These are phyloP conservation scores for Emys orbicularis DNA, from an alignment of 2,797 vertebrate species.

Conservation along the genomic window DNA sequence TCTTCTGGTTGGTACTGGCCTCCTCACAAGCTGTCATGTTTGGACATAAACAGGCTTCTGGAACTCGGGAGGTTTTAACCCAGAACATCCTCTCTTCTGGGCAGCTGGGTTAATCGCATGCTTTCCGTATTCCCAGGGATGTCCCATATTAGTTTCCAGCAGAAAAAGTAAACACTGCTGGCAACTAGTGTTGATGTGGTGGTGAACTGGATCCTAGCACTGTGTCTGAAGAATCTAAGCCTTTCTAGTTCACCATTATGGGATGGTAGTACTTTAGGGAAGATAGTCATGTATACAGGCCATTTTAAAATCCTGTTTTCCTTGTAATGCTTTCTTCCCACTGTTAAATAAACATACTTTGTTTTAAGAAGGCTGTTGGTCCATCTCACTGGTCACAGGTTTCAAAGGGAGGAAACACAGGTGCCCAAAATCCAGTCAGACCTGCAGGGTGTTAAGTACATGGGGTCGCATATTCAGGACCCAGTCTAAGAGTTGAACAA, in stretches of 20 bases:
- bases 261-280: not conserved
- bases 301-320: not conserved
- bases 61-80: not conserved
- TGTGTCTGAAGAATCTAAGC: not conserved
- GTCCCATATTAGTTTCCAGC: not conserved
- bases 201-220: not conserved
- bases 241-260: not conserved
- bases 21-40: not conserved
- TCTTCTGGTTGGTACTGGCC: not conserved
- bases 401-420: not conserved
- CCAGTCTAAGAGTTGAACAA: not conserved
- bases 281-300: not conserved
- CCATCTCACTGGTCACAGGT: not conserved
- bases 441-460: not conserved
- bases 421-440: not conserved
- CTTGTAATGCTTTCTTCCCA: not conserved
- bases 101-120: not conserved
- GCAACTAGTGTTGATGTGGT: not conserved
- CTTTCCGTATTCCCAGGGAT: not conserved
- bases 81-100: not conserved
- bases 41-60: no score
- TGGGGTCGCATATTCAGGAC: not conserved
- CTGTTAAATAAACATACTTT: not conserved
- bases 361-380: not conserved
- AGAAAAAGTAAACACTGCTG: not conserved